Conservation (phyloP, 1,140 invertebrate species). For the Saccostrea echinata region DNA sequence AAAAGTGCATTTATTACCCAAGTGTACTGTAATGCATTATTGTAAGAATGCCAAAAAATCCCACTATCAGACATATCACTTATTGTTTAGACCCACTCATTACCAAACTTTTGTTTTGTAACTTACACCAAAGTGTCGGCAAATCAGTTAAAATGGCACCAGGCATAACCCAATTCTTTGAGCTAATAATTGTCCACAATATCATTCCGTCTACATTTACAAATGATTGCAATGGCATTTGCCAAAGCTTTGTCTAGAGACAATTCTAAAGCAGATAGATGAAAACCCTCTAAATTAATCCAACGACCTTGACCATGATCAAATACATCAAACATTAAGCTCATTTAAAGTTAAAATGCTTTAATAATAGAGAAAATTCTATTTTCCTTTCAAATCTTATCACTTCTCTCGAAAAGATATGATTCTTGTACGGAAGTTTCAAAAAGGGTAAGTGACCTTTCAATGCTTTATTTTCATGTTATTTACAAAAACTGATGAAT, state of each 20-base stretch:
- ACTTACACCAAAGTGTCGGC: neutral
- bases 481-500: too few species aligned
- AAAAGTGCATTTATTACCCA: neutral
- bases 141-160: slow-evolving; percentile 1
- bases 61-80: neutral
- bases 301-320: neutral
- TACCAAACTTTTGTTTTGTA: neutral
- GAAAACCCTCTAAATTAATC: neutral
- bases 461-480: too few species aligned
- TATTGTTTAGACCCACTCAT: neutral
- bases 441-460: too few species aligned
- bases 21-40: neutral
- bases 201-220: neutral
- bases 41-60: neutral
- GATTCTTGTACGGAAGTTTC: too few species aligned
- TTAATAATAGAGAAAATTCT: too few species aligned
- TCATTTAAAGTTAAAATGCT: too few species aligned
- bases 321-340: too few species aligned
- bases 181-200: neutral
- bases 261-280: too few species aligned
- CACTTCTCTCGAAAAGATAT: too few species aligned
- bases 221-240: too few species aligned
- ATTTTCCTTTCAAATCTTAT: too few species aligned
- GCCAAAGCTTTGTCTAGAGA: too few species aligned
- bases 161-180: neutral